Percentiles rank a stretch among this genome's conserved stretches.
Conservation (phyloP, 2,113 vertebrate genomes). For the Mellivora capensis region DNA sequence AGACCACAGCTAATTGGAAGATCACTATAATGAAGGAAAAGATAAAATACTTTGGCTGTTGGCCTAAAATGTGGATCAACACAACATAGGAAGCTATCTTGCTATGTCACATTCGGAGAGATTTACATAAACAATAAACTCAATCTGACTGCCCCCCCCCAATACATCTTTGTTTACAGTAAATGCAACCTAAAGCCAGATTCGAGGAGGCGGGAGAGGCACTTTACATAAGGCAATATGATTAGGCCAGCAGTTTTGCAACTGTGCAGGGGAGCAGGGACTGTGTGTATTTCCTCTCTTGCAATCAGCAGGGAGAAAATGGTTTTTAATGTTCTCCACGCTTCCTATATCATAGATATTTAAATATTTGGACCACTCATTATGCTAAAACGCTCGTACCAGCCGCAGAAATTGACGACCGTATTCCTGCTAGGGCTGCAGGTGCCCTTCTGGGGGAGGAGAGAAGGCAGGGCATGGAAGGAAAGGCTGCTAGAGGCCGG, state of each 20-base stretch:
- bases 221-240: slow-evolving; percentile 81
- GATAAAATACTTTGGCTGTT: slow-evolving; percentile 99
- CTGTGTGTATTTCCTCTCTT: slow-evolving; percentile 51
- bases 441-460: slow-evolving; percentile 59
- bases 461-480: slow-evolving; percentile 45
- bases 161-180: slow-evolving; percentile 98
- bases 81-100: slow-evolving; percentile 99
- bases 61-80: slow-evolving; percentile 99
- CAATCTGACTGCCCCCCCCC: slow-evolving; percentile 90
- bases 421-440: slow-evolving; percentile 49
- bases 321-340: slow-evolving; percentile 66
- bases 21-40: slow-evolving; percentile 99
- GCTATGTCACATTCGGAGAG: slow-evolving; percentile 98
- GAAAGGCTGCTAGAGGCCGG: slow-evolving; percentile 35
- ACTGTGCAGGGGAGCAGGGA: slow-evolving; percentile 36
- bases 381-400: slow-evolving; percentile 61
- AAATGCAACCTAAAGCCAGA: slow-evolving; percentile 86
- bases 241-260: slow-evolving; percentile 75
- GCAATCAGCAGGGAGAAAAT: slow-evolving; percentile 69
- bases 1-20: slow-evolving; percentile 99
- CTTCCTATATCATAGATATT: slow-evolving; percentile 76
- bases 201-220: slow-evolving; percentile 20
- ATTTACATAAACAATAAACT: slow-evolving; percentile 99
- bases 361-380: slow-evolving; percentile 73
- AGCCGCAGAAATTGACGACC: slow-evolving; percentile 54